A percentile compares a stretch with the other conserved stretches of the same genome.
Evolutionary conservation across 2,113 vertebrate genomes (phyloP).

Genomic region (Salvelinus alpinus): DNA sequence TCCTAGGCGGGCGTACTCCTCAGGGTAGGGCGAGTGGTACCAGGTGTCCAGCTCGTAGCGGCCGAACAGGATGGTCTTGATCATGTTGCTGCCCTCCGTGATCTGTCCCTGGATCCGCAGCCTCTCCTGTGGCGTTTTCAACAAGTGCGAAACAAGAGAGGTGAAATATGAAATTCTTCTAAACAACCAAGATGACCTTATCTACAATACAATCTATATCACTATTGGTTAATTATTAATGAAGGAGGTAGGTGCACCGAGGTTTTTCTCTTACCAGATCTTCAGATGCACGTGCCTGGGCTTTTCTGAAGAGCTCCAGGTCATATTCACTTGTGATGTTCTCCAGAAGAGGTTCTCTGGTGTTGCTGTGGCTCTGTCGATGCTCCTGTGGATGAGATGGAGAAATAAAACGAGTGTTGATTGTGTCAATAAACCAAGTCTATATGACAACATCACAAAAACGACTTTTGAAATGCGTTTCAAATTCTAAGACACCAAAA

Average conservation of each 20-base stretch:
- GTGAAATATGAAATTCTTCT: not conserved
- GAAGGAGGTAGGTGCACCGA: not conserved
- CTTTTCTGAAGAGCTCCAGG: conserved; percentile 96
- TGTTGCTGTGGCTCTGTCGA: conserved; percentile 88
- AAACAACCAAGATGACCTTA: no score
- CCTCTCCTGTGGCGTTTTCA: conserved; percentile 80
- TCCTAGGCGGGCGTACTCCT: conserved; percentile 94
- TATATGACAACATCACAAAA: no score
- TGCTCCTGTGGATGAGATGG: conserved; percentile 80
- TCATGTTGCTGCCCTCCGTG: conserved; percentile 98
- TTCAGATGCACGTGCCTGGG: conserved; percentile 94
- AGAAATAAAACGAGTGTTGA: not conserved
- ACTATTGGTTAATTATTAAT: no score
- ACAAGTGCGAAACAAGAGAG: conserved; percentile 2
- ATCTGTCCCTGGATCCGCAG: conserved; percentile 95
- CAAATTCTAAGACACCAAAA: no score
- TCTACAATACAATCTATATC: no score
- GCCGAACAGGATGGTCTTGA: conserved; percentile 96
- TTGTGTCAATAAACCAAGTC: no score
- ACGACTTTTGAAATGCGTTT: no score
- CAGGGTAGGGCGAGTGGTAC: conserved; percentile 98
- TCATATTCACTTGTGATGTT: conserved; percentile 98
- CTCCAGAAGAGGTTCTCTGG: conserved; percentile 91
- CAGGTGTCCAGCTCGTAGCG: conserved; percentile 98
- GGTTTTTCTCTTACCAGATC: conserved; percentile 83